phyloP scores from a whole-genome alignment of 2,113 vertebrate species.

The Lepisosteus osseus region DNA sequence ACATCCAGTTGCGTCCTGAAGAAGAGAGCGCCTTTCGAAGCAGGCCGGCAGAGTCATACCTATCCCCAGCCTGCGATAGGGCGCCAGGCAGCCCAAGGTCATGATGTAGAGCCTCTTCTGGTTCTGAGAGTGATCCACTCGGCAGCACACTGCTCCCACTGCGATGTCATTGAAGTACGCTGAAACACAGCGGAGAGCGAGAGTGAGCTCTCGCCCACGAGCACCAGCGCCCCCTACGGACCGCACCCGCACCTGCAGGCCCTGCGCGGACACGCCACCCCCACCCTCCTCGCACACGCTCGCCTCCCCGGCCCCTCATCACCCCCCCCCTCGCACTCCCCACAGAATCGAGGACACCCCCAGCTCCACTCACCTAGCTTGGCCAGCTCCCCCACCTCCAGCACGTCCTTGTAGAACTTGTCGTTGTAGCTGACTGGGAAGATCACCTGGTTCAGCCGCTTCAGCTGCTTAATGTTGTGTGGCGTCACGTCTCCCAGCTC shows the following conservation, averaged over 20 bases:
- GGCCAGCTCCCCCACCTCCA: conserved; percentile 97
- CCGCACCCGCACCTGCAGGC: neutral
- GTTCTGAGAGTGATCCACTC: conserved; percentile 98
- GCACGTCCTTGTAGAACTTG: conserved; percentile 99
- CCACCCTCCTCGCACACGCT: too few relatives aligned
- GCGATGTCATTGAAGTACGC: conserved; percentile 99
- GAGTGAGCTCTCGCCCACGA: neutral
- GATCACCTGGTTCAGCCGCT: conserved; percentile 98
- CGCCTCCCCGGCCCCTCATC: too few relatives aligned
- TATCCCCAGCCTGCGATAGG: conserved; percentile 97
- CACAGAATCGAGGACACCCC: neutral
- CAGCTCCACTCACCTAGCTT: conserved; percentile 81
- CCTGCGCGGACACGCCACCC: too few relatives aligned
- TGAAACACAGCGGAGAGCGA: conserved; percentile 42
- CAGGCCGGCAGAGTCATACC: conserved; percentile 61
- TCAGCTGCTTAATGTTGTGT: conserved; percentile 99
- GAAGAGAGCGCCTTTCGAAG: neutral
- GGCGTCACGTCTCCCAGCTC: conserved; percentile 98
- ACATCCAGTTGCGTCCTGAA: neutral
- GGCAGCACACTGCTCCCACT: conserved; percentile 96
- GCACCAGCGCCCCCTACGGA: neutral
- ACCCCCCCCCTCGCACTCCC: too few relatives aligned
- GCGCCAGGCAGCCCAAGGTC: conserved; percentile 97
- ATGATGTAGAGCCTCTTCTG: conserved; percentile 99
- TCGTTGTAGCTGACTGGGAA: conserved; percentile 99